A percentile compares a stretch with the other conserved stretches of the same genome.
These are phyloP conservation scores for Acanthosepion pharaonis DNA, from an alignment of 2,888 invertebrate species.

Conservation along the genomic window DNA sequence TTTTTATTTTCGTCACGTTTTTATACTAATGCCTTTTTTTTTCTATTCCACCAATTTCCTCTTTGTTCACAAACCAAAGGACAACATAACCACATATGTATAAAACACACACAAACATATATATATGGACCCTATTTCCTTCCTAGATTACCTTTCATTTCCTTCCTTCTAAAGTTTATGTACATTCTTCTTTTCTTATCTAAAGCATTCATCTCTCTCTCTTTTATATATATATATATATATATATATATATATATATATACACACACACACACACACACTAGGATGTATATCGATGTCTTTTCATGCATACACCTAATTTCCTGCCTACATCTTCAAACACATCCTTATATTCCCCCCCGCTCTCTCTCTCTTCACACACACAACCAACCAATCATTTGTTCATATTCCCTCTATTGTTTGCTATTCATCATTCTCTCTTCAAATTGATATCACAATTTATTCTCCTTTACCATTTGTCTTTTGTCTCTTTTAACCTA, in stretches of 20 bases:
- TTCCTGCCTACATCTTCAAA: not conserved
- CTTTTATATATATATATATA: not conserved
- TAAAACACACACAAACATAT: not conserved
- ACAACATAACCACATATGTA: no score
- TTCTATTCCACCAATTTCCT: not conserved
- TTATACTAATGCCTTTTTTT: not conserved
- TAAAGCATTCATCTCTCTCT: not conserved
- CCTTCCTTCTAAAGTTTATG: conserved; percentile 33
- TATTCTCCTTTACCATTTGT: not conserved
- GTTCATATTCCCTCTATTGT: not conserved
- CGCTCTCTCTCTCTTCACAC: not conserved
- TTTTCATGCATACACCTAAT: not conserved
- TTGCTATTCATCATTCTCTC: not conserved
- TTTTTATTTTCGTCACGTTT: not conserved
- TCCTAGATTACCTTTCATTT: conserved; percentile 33
- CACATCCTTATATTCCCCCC: not conserved
- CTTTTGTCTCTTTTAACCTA: no score
- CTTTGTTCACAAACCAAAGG: no score
- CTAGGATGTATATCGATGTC: not conserved
- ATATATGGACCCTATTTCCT: conserved; percentile 16
- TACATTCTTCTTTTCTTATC: not conserved
- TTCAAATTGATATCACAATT: not conserved
- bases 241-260: no score
- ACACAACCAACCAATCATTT: not conserved
- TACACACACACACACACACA: no score